These are phyloP conservation scores for Chondrilla cf. caribensis DNA, from an alignment of 37 sponge, comb jelly and placozoan genomes.

Conservation along the genomic window DNA sequence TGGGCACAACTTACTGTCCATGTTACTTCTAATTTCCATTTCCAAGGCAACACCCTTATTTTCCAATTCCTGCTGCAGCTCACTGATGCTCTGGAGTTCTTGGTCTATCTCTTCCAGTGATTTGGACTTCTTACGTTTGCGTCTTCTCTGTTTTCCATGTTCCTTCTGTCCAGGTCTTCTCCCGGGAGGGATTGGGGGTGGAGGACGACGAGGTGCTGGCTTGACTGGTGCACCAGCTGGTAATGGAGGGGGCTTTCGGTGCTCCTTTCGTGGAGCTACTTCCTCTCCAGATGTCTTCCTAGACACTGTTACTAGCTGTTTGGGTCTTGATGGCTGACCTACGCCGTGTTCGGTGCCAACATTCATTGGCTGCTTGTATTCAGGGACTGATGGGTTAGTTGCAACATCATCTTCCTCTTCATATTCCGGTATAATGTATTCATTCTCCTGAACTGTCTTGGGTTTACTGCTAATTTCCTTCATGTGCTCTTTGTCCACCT, in stretches of 20 bases:
- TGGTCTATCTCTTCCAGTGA: not conserved
- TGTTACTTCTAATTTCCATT: slow-evolving; percentile 33
- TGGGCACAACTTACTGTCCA: slow-evolving; percentile 26
- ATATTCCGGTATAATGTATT: not conserved
- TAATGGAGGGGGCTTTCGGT: slow-evolving; percentile 20
- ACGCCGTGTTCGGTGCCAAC: not conserved
- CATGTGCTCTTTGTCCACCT: slow-evolving; percentile 5
- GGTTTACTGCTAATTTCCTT: not conserved
- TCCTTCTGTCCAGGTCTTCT: no score
- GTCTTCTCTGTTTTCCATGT: not conserved
- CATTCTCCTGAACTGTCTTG: not conserved
- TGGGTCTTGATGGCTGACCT: not conserved
- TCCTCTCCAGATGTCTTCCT: not conserved
- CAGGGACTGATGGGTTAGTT: not conserved
- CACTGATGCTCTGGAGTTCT: slow-evolving; percentile 7
- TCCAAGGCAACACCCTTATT: slow-evolving; percentile 62
- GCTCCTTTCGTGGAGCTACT: not conserved
- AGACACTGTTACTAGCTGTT: no score
- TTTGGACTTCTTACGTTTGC: not conserved
- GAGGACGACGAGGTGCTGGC: not conserved
- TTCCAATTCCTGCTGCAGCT: slow-evolving; percentile 40
- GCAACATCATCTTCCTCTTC: not conserved
- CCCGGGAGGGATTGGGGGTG: slow-evolving; percentile 2
- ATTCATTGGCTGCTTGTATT: not conserved
- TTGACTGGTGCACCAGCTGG: not conserved